Evolutionary conservation across 2,888 invertebrate genomes (phyloP).

Genomic region (Plutella xylostella): DNA sequence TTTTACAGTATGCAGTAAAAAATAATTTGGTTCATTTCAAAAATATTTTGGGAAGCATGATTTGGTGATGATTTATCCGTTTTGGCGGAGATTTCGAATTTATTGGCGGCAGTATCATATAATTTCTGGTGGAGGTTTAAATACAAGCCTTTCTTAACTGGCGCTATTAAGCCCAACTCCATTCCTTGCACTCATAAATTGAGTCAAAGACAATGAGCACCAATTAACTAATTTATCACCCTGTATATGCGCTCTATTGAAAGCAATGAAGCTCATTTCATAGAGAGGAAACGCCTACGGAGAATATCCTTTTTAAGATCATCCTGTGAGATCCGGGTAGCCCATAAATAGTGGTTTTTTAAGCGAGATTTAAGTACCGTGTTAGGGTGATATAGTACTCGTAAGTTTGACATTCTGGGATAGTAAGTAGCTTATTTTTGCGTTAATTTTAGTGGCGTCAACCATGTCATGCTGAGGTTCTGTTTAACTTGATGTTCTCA

Average conservation of each 20-base stretch:
- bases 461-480: neutral
- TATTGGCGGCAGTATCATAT: too few species aligned
- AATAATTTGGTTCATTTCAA: neutral
- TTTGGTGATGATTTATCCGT: neutral
- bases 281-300: constrained; percentile 42
- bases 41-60: neutral
- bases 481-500: neutral
- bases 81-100: too few species aligned
- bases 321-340: too few species aligned
- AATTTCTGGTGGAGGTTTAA: too few species aligned
- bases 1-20: too few species aligned
- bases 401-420: neutral
- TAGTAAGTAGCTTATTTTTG: neutral
- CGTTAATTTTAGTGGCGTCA: neutral
- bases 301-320: constrained; percentile 13
- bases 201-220: neutral
- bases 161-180: neutral
- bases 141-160: too few species aligned
- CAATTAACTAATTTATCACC: neutral
- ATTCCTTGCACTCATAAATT: constrained; percentile 11
- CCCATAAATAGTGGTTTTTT: too few species aligned
- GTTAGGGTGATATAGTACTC: neutral
- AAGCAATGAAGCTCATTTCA: constrained; percentile 22
- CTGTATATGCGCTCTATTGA: neutral
- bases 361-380: neutral